These are phyloP conservation scores for Acleris emargana DNA, from an alignment of 2,888 invertebrate species.

Conservation along the genomic window DNA sequence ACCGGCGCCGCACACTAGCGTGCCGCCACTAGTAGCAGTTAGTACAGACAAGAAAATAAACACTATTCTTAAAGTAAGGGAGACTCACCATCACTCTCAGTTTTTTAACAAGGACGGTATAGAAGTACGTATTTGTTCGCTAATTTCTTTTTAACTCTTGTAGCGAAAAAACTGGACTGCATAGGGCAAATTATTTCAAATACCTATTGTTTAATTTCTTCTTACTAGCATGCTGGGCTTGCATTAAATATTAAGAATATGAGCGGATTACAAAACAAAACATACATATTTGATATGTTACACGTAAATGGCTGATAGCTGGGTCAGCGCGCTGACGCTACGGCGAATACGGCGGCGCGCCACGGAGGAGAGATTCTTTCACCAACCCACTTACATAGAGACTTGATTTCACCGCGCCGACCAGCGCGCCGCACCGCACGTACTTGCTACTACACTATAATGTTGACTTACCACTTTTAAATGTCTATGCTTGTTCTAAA, in stretches of 20 bases:
- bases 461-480: conserved; percentile 6
- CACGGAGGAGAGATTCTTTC: conserved; percentile 75
- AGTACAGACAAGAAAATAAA: conserved; percentile 50
- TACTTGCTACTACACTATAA: conserved; percentile 23
- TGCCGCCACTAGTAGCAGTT: conserved; percentile 11
- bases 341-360: conserved; percentile 44
- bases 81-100: no score
- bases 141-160: no score
- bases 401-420: conserved; percentile 70
- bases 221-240: no score
- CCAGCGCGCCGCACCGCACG: conserved; percentile 29
- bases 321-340: conserved; percentile 54
- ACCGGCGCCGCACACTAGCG: conserved; percentile 44
- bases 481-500: not conserved
- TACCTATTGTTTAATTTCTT: no score
- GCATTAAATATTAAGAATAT: no score
- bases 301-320: conserved; percentile 22
- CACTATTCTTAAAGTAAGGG: no score
- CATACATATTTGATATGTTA: no score
- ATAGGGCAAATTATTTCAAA: no score
- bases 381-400: conserved; percentile 79
- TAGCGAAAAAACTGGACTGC: no score
- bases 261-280: no score
- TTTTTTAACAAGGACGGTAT: no score
- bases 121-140: no score